A percentile compares a stretch with the other conserved stretches of the same genome.
These are phyloP conservation scores for Andrena minutula DNA, from an alignment of 2,888 invertebrate species.

Conservation along the genomic window DNA sequence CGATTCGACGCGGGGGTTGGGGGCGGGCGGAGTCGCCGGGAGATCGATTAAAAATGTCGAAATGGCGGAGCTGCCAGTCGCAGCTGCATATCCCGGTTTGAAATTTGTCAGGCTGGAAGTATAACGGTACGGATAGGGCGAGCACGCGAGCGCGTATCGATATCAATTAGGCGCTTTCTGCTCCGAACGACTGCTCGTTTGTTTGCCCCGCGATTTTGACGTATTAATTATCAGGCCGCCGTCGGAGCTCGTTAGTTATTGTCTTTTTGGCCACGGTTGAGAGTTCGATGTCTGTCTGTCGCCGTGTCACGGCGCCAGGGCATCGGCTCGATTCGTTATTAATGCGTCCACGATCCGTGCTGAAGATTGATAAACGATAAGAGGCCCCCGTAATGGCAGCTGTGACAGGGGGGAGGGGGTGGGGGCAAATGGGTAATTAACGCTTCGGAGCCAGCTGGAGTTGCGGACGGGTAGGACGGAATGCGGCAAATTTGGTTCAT, in stretches of 20 bases:
- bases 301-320: background rate
- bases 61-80: slow-evolving; percentile 55
- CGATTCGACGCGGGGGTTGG: too few species aligned
- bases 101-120: slow-evolving; percentile 55
- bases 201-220: slow-evolving; percentile 33
- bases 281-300: background rate
- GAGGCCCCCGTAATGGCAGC: slow-evolving; percentile 3
- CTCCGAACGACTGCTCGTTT: slow-evolving; percentile 49
- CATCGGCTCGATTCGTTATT: slow-evolving; percentile 10
- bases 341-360: slow-evolving; percentile 11
- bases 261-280: slow-evolving; percentile 11
- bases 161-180: slow-evolving; percentile 38
- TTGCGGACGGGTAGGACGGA: too few species aligned
- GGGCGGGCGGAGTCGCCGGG: background rate
- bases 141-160: slow-evolving; percentile 27
- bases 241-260: slow-evolving; percentile 41
- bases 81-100: slow-evolving; percentile 45
- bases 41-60: slow-evolving; percentile 46
- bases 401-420: background rate
- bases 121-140: slow-evolving; percentile 22
- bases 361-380: slow-evolving; percentile 42
- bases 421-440: too few species aligned
- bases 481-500: too few species aligned
- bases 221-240: slow-evolving; percentile 45
- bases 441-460: too few species aligned